phyloP scores from a whole-genome alignment of 2,888 invertebrate genomes.

The Epicampocera succincta region DNA sequence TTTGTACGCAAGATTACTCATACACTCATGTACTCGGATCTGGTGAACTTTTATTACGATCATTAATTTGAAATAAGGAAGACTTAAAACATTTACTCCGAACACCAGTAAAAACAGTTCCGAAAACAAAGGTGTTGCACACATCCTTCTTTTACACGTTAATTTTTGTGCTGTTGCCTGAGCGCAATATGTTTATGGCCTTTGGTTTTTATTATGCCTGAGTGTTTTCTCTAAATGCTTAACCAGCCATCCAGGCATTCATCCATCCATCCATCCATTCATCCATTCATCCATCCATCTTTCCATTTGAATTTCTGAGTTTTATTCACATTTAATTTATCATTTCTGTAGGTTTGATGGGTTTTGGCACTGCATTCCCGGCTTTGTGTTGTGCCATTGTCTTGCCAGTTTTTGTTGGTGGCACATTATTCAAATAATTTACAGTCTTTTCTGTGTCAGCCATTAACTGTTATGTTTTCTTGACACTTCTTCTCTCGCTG shows the following conservation, averaged over 20 bases:
- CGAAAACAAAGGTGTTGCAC: conserved; percentile 58
- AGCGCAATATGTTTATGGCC: conserved; percentile 34
- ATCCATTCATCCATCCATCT: too few species aligned
- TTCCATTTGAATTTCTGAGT: conserved; percentile 35
- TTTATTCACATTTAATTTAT: conserved; percentile 67
- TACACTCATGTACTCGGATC: conserved; percentile 35
- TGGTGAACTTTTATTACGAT: conserved; percentile 60
- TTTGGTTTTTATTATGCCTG: conserved; percentile 38
- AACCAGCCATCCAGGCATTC: background rate
- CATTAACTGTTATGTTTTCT: conserved; percentile 66
- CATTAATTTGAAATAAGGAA: conserved; percentile 61
- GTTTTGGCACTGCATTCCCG: conserved; percentile 29
- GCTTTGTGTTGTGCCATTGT: conserved; percentile 45
- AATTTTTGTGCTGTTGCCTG: conserved; percentile 29
- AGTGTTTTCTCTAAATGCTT: background rate
- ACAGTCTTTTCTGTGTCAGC: conserved; percentile 65
- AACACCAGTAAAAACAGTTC: conserved; percentile 40
- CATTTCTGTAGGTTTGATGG: conserved; percentile 44
- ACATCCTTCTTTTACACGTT: conserved; percentile 51
- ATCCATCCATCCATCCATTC: too few species aligned
- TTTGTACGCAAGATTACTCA: background rate
- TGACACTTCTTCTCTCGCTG: conserved; percentile 57
- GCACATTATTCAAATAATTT: conserved; percentile 67
- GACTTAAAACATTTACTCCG: conserved; percentile 27
- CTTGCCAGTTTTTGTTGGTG: conserved; percentile 57